Base-by-base conservation (phyloP, 2,797 vertebrate genomes). In the Oreortyx pictus region DNA sequence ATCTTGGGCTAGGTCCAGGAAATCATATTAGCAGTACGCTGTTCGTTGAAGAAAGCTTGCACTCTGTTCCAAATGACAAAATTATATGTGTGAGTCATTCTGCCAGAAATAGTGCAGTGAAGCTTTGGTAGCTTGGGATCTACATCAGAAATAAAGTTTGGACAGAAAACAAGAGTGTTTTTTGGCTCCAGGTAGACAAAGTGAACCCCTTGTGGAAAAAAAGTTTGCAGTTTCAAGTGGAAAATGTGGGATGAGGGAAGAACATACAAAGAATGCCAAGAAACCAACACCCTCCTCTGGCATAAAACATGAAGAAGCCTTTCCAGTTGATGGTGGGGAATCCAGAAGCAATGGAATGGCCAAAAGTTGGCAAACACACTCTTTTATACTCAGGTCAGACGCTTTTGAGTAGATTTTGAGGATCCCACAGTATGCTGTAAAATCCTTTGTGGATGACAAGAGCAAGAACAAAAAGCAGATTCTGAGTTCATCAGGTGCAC, bases 401-500 rank as follows among this genome's bases (percentile, higher is more conserved):
- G 74, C 88, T 96, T 95, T 71, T 85, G 92, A 92, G 82, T 44
- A 86, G 89, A 88, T 82, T 88, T 73, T 79, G 56, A 65, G 61
- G 71, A 73, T 77, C 86, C 89, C 96, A 89, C 8, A 23, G 90
- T 88, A 84, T 81, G 93, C 94, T 97, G 70, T 90, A 82, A 96
- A 93, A 94, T 74, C 74, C 54, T 89, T 93, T 82, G 80, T 67
- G 92, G 89, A 88, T 95, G 96, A 95, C 94, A 89, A 85, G 86
- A 94, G 92, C 46, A 72, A 86, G 97, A 97, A 95, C 95, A 95
- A 93, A 97, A 96, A 96, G 85, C 96, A 92, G 97, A 88, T 90
- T 89, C 68, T 44, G 35, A 59, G 52, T 93, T 73, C 96, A 92
- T 80, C 62, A 76, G 82, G 43, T 56, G 8, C 82, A 37, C 41